Percentiles rank a stretch among this genome's conserved stretches.
Evolutionary conservation across 2,888 invertebrate species (phyloP).

Genomic region (Theretra japonica): DNA sequence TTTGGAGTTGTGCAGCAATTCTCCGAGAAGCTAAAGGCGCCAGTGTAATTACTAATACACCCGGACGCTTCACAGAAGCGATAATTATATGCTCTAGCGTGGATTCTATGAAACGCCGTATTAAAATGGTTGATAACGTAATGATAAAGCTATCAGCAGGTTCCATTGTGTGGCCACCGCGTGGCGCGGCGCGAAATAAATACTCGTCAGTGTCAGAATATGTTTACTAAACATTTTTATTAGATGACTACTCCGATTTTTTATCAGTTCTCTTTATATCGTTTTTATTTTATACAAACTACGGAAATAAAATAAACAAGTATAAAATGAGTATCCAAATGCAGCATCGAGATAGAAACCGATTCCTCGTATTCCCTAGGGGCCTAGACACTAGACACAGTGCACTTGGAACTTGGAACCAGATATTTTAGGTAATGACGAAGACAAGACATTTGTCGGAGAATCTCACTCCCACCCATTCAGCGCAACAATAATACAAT

Average conservation of each 20-base stretch:
- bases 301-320: no score
- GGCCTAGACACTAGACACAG: no score
- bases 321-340: no score
- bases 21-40: constrained; percentile 6
- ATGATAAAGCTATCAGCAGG: constrained; percentile 71
- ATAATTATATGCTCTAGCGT: constrained; percentile 69
- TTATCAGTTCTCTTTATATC: no score
- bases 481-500: no score
- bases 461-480: no score
- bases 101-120: constrained; percentile 69
- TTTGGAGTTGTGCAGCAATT: neutral
- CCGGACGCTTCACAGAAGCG: constrained; percentile 69
- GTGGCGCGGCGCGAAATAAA: constrained; percentile 31
- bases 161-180: constrained; percentile 54
- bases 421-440: no score
- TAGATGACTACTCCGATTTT: neutral
- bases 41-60: constrained; percentile 61
- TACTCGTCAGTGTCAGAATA: neutral
- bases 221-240: neutral
- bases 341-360: no score
- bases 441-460: no score
- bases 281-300: no score
- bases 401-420: no score
- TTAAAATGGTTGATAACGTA: constrained; percentile 68
- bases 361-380: no score